A percentile compares a stretch with the other conserved stretches of the same genome.
Conservation (phyloP, 1,140 invertebrate species). For the Drosophila murphyi region DNA sequence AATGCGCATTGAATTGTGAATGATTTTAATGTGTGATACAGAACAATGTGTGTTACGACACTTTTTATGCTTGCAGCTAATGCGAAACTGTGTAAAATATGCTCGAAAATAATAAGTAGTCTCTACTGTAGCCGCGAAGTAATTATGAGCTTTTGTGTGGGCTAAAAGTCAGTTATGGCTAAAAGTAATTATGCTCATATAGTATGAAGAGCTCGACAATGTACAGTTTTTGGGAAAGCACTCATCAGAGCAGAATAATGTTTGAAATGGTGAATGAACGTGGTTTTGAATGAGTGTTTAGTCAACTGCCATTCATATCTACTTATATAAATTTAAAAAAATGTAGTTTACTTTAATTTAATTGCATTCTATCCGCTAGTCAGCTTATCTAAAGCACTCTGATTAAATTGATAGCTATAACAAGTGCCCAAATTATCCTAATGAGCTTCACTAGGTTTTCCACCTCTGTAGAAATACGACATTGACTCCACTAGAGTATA, state of each 20-base stretch:
- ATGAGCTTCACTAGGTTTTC: too few species aligned
- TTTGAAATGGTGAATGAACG: neutral
- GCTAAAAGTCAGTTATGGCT: neutral
- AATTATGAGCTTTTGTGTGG: slow-evolving; percentile 9
- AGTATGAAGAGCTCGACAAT: neutral
- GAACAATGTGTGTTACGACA: slow-evolving; percentile 13
- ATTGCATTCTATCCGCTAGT: neutral
- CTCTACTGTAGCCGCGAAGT: neutral
- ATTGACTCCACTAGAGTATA: too few species aligned
- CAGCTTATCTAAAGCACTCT: neutral
- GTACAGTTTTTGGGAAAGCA: neutral
- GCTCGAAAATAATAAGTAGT: neutral
- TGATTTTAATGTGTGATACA: slow-evolving; percentile 46
- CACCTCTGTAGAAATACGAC: too few species aligned
- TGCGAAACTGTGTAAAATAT: neutral
- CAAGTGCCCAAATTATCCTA: too few species aligned
- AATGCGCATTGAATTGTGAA: slow-evolving; percentile 74
- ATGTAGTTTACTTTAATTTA: neutral
- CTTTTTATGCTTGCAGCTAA: neutral
- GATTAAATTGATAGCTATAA: neutral
- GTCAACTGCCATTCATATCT: neutral
- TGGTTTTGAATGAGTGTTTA: neutral
- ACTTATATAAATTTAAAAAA: neutral
- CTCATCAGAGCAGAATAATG: slow-evolving; percentile 9
- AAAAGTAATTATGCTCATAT: neutral